Base-by-base conservation (phyloP, 2,888 invertebrate genomes). In the Andrena fulva region DNA sequence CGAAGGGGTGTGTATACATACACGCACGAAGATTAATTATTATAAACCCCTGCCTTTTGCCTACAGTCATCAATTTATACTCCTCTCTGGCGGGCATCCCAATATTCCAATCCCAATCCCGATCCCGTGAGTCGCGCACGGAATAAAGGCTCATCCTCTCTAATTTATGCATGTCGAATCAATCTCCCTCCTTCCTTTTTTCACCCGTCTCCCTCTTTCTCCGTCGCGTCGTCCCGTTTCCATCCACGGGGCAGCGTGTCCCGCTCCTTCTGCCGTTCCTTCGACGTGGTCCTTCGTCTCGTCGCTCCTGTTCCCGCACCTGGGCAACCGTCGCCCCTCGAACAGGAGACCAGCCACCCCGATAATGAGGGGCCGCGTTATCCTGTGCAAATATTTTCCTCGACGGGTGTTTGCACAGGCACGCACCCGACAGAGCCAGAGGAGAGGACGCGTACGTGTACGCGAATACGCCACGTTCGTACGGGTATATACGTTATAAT, bases 161-260 rank as follows among this genome's bases (percentile, higher is more conserved):
- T 93, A 93, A 94, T 94, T 93, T 94, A 94, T 94, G 93, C 93
- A 93, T 92, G 89, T 92, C 93, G 92, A 94, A 94, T 94, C 93
- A 93, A 93, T 94, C 93, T 93, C 92, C 84, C 85, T 89, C 84
- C 88, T 87, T 89, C 86, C 68, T 71, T 73, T 66, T 84, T 72
- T 70, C 35, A 5, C 4, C 42, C 42, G 42, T 74, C 83, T 79
- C 64, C 63, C 56, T 69, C 59, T 74, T 7, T 42, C 31, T 35
- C 42, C 63, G n/a, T 74, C 20, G 42, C 63, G n/a, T 74, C 20
- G 42, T 60, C 42, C 50, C 12, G 54, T 33, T 20, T 62, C 35
- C 52, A 42, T 71, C 80, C 33, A 16, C 33, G 20, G 29, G 6
- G 20, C 31, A 12, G n/a, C 10, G 54, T 4, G 27, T 16, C 16